Percentiles rank a stretch among this genome's conserved stretches.
These are phyloP conservation scores for Meteorus sp. DNA, from an alignment of 1,140 invertebrate genomes.

Conservation along the genomic window DNA sequence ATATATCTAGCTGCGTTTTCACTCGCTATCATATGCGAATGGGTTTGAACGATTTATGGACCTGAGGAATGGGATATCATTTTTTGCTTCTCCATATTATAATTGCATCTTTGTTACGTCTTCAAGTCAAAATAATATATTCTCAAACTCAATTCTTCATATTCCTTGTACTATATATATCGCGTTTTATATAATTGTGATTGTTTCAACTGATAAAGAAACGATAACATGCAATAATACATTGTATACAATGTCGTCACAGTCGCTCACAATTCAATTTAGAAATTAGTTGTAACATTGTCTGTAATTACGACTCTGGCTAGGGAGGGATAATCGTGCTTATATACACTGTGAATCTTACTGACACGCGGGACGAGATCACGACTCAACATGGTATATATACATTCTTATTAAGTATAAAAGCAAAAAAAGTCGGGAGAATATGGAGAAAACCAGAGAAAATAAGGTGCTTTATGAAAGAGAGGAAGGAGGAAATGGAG, in stretches of 20 bases:
- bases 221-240: background rate
- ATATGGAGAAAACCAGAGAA: constrained; percentile 27
- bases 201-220: constrained; percentile 1
- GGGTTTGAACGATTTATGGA: background rate
- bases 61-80: no score
- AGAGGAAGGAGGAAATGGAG: constrained; percentile 10
- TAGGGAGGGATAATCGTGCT: constrained; percentile 45
- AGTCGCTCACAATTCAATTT: constrained; percentile 42
- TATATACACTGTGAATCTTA: constrained; percentile 27
- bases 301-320: constrained; percentile 45
- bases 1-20: background rate
- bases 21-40: background rate
- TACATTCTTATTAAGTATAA: constrained; percentile 31
- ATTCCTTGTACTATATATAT: background rate
- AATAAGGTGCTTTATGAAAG: background rate
- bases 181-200: constrained; percentile 3
- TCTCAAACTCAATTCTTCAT: no score
- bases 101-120: no score
- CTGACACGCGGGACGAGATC: background rate
- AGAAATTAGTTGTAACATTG: constrained; percentile 54
- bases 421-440: constrained; percentile 1
- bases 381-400: background rate
- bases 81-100: no score
- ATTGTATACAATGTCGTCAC: background rate
- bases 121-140: no score